phyloP scores from a whole-genome alignment of 2,797 vertebrate genomes.

The Amphiprion clarkii region DNA sequence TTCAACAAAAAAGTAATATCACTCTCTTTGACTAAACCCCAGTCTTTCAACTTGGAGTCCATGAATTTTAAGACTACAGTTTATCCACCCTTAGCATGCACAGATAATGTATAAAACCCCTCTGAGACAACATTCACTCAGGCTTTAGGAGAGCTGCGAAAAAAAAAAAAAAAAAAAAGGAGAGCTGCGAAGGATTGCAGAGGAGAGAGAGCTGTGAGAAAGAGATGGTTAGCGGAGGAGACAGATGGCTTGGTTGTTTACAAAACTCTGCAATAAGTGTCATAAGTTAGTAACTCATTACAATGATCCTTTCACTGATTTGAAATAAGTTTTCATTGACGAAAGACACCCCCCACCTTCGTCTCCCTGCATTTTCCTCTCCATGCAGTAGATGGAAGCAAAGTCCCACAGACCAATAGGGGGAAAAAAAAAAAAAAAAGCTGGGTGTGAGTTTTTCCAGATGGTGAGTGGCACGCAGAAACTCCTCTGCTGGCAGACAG shows the following conservation, averaged over 20 bases:
- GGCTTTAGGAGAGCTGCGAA: slow-evolving; percentile 18
- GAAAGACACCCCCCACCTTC: background rate
- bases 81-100: background rate
- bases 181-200: slow-evolving; percentile 24
- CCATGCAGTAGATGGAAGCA: slow-evolving; percentile 82
- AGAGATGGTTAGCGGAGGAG: slow-evolving; percentile 34
- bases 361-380: slow-evolving; percentile 6
- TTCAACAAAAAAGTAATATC: background rate
- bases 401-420: slow-evolving; percentile 54
- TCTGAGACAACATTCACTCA: background rate
- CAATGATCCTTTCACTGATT: slow-evolving; percentile 40
- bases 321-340: slow-evolving; percentile 34
- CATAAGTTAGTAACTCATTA: slow-evolving; percentile 44
- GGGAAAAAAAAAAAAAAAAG: background rate
- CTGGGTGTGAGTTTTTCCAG: slow-evolving; percentile 48
- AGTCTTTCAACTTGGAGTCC: background rate
- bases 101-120: background rate
- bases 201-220: slow-evolving; percentile 16
- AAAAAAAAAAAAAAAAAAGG: too few species aligned
- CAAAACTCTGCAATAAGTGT: slow-evolving; percentile 38
- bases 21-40: background rate
- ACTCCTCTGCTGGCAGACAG: slow-evolving; percentile 60
- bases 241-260: slow-evolving; percentile 56
- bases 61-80: background rate
- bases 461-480: slow-evolving; percentile 64